Evolutionary conservation across 2,113 vertebrate genomes (phyloP).

Genomic region (Rhynchomys soricoides): DNA sequence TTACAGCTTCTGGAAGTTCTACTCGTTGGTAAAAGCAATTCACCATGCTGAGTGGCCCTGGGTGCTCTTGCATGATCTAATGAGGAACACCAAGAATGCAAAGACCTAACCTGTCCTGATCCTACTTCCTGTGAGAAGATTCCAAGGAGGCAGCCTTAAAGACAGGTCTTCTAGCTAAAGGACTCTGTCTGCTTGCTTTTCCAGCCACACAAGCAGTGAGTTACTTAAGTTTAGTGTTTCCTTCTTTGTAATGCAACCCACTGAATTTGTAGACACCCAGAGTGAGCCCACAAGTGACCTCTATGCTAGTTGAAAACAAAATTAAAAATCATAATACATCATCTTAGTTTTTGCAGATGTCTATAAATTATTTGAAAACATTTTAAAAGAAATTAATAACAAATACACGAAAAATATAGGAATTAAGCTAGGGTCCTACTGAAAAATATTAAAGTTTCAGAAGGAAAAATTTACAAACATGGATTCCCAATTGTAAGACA

Average conservation of each 20-base stretch:
- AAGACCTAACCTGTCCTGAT: background rate
- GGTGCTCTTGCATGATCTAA: background rate
- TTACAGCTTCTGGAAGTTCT: background rate
- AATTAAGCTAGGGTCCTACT: background rate
- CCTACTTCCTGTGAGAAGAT: background rate
- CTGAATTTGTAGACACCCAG: background rate
- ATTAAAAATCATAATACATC: background rate
- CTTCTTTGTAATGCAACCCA: background rate
- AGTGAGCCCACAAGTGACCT: background rate
- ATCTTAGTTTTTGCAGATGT: background rate
- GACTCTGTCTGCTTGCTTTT: background rate
- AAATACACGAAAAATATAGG: conserved; percentile 26
- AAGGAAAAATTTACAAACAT: background rate
- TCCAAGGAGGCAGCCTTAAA: background rate
- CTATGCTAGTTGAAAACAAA: background rate
- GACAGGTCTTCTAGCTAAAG: background rate
- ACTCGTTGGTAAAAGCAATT: background rate
- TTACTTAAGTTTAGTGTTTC: background rate
- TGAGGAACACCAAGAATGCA: background rate
- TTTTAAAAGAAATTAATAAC: background rate
- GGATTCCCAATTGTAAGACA: background rate
- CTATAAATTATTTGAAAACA: background rate
- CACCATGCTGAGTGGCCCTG: background rate
- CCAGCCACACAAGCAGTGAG: background rate
- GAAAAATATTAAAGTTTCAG: conserved; percentile 34